Percentiles rank a stretch among this genome's conserved stretches.
These are phyloP conservation scores for Pollenia griseotomentosa DNA, from an alignment of 2,888 invertebrate genomes.

Conservation along the genomic window DNA sequence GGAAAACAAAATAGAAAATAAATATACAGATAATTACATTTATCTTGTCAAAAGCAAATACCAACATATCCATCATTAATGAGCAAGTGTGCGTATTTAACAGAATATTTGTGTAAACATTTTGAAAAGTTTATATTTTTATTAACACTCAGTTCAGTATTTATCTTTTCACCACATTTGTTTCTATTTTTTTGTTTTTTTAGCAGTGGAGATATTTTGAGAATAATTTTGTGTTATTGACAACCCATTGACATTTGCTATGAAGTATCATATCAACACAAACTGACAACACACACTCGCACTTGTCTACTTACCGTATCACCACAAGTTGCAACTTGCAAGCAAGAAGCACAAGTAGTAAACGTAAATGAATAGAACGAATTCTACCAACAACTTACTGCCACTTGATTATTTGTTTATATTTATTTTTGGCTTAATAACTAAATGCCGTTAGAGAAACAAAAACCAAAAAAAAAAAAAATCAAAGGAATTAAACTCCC, in stretches of 20 bases:
- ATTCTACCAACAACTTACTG: constrained; percentile 6
- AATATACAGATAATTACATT: constrained; percentile 63
- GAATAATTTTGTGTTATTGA: constrained; percentile 67
- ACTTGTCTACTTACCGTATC: background rate
- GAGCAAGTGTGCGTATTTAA: constrained; percentile 20
- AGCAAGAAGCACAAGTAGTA: constrained; percentile 3
- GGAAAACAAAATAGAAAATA: constrained; percentile 55
- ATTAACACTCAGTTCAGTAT: constrained; percentile 60
- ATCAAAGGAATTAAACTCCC: constrained; percentile 32
- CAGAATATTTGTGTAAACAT: constrained; percentile 3
- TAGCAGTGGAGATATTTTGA: constrained; percentile 30
- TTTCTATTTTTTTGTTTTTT: constrained; percentile 24
- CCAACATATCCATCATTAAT: constrained; percentile 13
- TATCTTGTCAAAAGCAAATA: constrained; percentile 44
- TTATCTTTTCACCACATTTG: constrained; percentile 64
- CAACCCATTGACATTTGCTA: constrained; percentile 70
- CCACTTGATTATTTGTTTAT: constrained; percentile 23
- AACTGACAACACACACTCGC: background rate
- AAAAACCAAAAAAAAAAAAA: background rate
- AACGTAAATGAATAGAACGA: constrained; percentile 28
- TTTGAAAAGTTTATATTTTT: constrained; percentile 60
- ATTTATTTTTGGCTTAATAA: constrained; percentile 38
- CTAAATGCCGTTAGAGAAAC: constrained; percentile 9
- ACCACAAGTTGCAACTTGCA: background rate
- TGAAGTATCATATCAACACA: constrained; percentile 57